These are phyloP conservation scores for Festucalex cinctus DNA, from an alignment of 2,113 vertebrate genomes.

Conservation along the genomic window DNA sequence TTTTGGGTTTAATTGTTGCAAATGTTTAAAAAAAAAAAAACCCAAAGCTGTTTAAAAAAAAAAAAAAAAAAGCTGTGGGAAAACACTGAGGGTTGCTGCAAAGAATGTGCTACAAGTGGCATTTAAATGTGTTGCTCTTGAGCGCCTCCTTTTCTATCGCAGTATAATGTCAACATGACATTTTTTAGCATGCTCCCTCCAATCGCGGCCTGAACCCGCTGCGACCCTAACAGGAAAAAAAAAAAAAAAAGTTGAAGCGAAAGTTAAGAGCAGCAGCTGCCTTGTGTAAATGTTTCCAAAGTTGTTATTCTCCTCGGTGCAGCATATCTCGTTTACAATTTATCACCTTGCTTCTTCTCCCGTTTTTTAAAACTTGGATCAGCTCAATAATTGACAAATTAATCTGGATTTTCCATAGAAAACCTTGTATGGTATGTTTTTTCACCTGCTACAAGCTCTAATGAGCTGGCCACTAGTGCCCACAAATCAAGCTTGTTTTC, in stretches of 20 bases:
- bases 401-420: slow-evolving; percentile 33
- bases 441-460: slow-evolving; percentile 43
- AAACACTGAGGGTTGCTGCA: background rate
- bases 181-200: slow-evolving; percentile 34
- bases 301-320: slow-evolving; percentile 30
- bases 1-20: background rate
- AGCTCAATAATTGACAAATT: slow-evolving; percentile 31
- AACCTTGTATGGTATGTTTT: slow-evolving; percentile 49
- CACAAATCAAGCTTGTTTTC: slow-evolving; percentile 59
- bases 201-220: slow-evolving; percentile 46
- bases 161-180: slow-evolving; percentile 2
- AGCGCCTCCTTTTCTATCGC: slow-evolving; percentile 1
- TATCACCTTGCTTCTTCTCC: slow-evolving; percentile 31
- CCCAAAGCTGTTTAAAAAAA: no score
- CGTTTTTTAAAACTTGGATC: slow-evolving; percentile 35
- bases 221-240: slow-evolving; percentile 30
- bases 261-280: slow-evolving; percentile 52
- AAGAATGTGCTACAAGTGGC: background rate
- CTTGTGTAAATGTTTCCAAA: slow-evolving; percentile 60
- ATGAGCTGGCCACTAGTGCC: slow-evolving; percentile 26
- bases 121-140: slow-evolving; percentile 9
- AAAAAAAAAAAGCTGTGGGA: background rate
- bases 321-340: slow-evolving; percentile 43
- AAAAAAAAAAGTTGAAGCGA: slow-evolving; percentile 21
- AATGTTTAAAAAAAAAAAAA: background rate